Evolutionary conservation across 64 coral and sea anemone species (phyloP).

Genomic region (Pocillopora damicornis): DNA sequence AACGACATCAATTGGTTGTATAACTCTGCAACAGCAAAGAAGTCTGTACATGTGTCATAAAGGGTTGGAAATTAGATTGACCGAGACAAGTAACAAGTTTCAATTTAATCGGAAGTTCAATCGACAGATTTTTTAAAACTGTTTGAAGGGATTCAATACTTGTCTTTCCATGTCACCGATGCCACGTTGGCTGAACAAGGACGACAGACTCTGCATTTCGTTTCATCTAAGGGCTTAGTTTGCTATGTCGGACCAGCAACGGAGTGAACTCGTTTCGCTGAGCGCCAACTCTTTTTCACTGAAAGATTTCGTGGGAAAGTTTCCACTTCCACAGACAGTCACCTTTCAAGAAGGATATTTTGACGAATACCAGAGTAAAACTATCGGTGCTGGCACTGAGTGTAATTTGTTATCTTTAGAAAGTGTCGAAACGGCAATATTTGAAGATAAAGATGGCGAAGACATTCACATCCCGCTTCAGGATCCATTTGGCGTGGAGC

Average conservation of each 20-base stretch:
- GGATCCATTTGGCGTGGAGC: constrained; percentile 20
- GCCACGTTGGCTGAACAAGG: not conserved
- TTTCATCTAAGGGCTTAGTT: not conserved
- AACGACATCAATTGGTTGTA: not conserved
- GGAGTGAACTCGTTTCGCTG: not conserved
- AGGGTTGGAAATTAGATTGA: not conserved
- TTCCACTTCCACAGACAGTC: constrained; percentile 22
- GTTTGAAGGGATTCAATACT: not conserved
- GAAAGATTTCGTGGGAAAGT: constrained; percentile 7
- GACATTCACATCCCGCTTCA: constrained; percentile 10
- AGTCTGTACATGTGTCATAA: not conserved
- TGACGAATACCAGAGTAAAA: not conserved
- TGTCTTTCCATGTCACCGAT: not conserved
- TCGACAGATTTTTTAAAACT: not conserved
- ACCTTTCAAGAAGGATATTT: constrained; percentile 5
- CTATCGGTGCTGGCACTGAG: not conserved
- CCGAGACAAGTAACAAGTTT: not conserved
- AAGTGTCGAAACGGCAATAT: constrained; percentile 26
- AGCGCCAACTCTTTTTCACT: not conserved
- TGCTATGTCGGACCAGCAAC: not conserved
- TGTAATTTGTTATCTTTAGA: not conserved
- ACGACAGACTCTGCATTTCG: not conserved
- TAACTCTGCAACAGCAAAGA: not conserved
- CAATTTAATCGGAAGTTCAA: not conserved
- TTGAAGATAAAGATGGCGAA: constrained; percentile 8